phyloP scores from a whole-genome alignment of 2,113 vertebrate species.

The Gadus macrocephalus region DNA sequence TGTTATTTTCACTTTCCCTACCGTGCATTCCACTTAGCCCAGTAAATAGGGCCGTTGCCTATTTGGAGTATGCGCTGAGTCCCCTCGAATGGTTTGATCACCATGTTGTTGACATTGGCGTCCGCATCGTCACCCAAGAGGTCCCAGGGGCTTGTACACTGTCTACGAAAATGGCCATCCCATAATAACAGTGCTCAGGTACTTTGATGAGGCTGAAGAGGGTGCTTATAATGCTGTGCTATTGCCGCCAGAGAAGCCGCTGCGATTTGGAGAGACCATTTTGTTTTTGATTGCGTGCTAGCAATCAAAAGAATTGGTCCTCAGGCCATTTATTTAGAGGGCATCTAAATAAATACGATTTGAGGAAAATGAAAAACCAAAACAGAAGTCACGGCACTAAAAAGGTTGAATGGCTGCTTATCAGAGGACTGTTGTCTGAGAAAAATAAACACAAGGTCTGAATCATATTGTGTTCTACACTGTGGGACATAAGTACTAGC shows the following conservation, averaged over 20 bases:
- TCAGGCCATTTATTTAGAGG: no score
- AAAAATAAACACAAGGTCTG: no score
- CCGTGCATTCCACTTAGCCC: slow-evolving; percentile 19
- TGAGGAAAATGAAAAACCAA: no score
- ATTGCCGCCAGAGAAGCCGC: slow-evolving; percentile 7
- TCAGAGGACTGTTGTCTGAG: no score
- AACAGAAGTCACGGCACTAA: no score
- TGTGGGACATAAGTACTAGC: no score
- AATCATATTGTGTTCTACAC: no score
- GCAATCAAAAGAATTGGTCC: not conserved
- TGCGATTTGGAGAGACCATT: not conserved
- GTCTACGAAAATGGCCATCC: slow-evolving; percentile 1
- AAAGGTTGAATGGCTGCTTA: no score
- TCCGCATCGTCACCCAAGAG: no score
- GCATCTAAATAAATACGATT: no score
- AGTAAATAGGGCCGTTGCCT: slow-evolving; percentile 17
- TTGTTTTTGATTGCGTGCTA: not conserved
- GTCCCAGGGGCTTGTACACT: not conserved
- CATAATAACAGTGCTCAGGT: slow-evolving; percentile 36
- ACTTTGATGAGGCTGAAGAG: slow-evolving; percentile 36
- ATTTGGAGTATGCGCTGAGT: slow-evolving; percentile 20
- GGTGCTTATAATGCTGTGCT: slow-evolving; percentile 33
- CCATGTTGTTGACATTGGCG: no score
- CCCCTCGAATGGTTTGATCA: no score
- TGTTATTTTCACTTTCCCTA: not conserved